These are phyloP conservation scores for Cuculus canorus DNA, from an alignment of 2,797 vertebrate species.

Conservation along the genomic window DNA sequence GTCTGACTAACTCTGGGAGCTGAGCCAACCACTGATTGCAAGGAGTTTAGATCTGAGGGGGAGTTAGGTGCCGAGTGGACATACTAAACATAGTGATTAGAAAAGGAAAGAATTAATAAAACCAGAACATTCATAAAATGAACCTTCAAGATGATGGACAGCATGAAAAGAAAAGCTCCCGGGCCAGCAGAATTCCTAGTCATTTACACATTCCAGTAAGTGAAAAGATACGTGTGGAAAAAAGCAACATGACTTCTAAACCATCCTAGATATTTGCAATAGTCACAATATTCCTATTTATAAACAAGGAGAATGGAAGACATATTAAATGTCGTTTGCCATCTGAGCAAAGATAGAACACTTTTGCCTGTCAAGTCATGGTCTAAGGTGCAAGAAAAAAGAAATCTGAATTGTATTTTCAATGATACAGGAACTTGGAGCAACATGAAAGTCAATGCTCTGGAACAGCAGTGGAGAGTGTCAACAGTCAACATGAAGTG, in stretches of 20 bases:
- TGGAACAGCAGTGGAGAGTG: constrained; percentile 28
- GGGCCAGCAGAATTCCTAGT: background rate
- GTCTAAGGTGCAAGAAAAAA: background rate
- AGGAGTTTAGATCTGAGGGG: constrained; percentile 28
- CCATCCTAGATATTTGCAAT: constrained; percentile 9
- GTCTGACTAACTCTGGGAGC: constrained; percentile 45
- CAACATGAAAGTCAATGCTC: constrained; percentile 31
- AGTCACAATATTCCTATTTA: constrained; percentile 34
- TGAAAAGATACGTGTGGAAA: background rate
- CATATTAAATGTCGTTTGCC: background rate
- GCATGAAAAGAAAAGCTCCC: background rate
- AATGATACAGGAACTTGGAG: constrained; percentile 39
- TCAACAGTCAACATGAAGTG: background rate
- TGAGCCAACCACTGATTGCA: constrained; percentile 55
- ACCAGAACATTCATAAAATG: constrained; percentile 6
- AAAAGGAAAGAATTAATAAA: constrained; percentile 68
- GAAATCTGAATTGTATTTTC: constrained; percentile 34
- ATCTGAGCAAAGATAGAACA: background rate
- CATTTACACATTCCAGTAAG: background rate
- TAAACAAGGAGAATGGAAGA: constrained; percentile 38
- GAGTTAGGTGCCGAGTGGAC: constrained; percentile 51
- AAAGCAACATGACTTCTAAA: constrained; percentile 14
- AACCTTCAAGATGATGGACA: background rate
- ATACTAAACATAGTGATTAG: constrained; percentile 58
- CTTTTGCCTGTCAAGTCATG: constrained; percentile 26